Percentiles rank a stretch among this genome's conserved stretches.
Evolutionary conservation across 23 tunicate genomes (phyloP).

Genomic region (Oikopleura dioica): DNA sequence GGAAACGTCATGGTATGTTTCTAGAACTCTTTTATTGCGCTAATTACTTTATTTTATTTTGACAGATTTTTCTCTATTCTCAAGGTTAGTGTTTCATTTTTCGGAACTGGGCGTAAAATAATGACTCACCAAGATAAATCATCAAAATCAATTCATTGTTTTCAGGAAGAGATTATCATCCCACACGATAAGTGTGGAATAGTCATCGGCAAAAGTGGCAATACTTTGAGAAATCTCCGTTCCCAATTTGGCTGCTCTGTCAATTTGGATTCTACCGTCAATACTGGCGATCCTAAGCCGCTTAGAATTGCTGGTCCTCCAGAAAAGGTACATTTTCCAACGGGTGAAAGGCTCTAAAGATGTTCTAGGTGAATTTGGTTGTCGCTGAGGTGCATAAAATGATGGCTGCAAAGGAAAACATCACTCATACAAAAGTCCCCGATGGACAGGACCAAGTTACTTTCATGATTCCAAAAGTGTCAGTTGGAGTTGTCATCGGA

Average conservation of each 20-base stretch:
- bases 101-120: too few relatives aligned
- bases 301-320: slow-evolving; percentile 48
- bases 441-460: slow-evolving; percentile 3
- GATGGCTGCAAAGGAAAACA: slow-evolving; percentile 11
- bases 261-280: slow-evolving; percentile 42
- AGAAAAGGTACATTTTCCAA: too few relatives aligned
- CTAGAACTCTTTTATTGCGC: neutral
- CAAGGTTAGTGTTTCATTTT: too few relatives aligned
- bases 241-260: slow-evolving; percentile 9
- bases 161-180: slow-evolving; percentile 20
- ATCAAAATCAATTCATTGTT: too few relatives aligned
- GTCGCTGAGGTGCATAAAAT: slow-evolving; percentile 12
- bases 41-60: neutral
- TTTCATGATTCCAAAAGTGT: slow-evolving; percentile 52
- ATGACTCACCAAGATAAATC: too few relatives aligned
- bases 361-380: neutral
- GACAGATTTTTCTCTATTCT: neutral
- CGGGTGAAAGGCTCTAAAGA: too few relatives aligned
- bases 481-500: slow-evolving; percentile 96
- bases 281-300: slow-evolving; percentile 54
- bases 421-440: slow-evolving; percentile 8
- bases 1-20: neutral
- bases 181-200: slow-evolving; percentile 99
- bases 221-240: slow-evolving; percentile 34
- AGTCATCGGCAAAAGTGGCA: slow-evolving; percentile 92